Evolutionary conservation across 2,888 invertebrate genomes (phyloP).

Genomic region (Campaea margaritaria): DNA sequence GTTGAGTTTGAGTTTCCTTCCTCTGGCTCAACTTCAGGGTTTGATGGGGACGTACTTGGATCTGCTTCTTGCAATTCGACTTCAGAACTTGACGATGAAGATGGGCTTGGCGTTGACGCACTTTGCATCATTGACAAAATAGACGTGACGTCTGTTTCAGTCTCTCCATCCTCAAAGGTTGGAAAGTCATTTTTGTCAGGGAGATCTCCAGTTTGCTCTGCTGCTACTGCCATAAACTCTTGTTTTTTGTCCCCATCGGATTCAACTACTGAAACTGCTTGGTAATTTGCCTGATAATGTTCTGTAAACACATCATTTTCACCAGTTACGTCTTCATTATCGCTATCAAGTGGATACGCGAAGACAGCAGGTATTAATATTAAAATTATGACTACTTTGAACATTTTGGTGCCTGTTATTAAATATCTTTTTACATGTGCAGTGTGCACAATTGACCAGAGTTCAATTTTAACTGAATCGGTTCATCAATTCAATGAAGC

Average conservation of each 20-base stretch:
- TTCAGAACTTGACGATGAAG: neutral
- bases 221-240: neutral
- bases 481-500: conserved; percentile 3
- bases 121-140: neutral
- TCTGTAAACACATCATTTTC: conserved; percentile 6
- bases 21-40: too few relatives aligned
- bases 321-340: neutral
- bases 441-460: conserved; percentile 5
- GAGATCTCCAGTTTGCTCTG: neutral
- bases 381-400: neutral
- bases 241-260: neutral
- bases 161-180: neutral
- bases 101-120: neutral
- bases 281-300: neutral
- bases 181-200: neutral
- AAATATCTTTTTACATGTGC: neutral
- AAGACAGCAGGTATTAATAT: too few relatives aligned
- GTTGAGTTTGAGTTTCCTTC: too few relatives aligned
- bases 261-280: neutral
- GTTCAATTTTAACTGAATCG: neutral
- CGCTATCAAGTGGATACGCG: neutral
- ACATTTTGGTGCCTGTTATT: conserved; percentile 14
- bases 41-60: too few relatives aligned
- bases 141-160: neutral
- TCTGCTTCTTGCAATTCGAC: neutral